Percentiles rank a stretch among this genome's conserved stretches.
phyloP scores from a whole-genome alignment of 1,140 invertebrate genomes.

The Drosophila subpulchrella region DNA sequence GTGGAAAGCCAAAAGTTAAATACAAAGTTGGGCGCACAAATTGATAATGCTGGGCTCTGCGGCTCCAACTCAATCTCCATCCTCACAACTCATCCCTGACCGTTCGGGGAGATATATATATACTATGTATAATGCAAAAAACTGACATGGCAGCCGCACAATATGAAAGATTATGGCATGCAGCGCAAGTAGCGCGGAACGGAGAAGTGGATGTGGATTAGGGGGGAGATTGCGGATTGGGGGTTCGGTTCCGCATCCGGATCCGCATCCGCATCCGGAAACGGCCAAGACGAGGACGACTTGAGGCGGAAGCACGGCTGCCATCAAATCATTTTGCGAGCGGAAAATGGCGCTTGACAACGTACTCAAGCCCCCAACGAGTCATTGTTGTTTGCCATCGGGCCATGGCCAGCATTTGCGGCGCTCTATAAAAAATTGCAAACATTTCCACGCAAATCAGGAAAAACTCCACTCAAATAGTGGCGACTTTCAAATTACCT shows the following conservation, averaged over 20 bases:
- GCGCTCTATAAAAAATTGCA: slow-evolving; percentile 61
- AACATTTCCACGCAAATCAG: slow-evolving; percentile 35
- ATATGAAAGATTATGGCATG: slow-evolving; percentile 80
- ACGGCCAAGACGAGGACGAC: slow-evolving; percentile 36
- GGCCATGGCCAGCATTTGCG: slow-evolving; percentile 62
- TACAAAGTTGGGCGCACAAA: slow-evolving; percentile 80
- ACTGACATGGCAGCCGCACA: slow-evolving; percentile 54
- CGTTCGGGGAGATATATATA: neutral
- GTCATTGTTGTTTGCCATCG: slow-evolving; percentile 50
- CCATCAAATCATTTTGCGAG: slow-evolving; percentile 83
- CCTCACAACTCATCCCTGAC: slow-evolving; percentile 21
- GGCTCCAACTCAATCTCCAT: neutral
- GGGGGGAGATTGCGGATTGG: neutral
- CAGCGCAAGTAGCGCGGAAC: slow-evolving; percentile 69
- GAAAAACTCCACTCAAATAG: slow-evolving; percentile 15
- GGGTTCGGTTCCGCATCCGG: neutral
- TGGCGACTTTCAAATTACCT: slow-evolving; percentile 12
- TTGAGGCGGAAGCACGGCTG: slow-evolving; percentile 71
- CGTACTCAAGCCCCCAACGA: slow-evolving; percentile 26
- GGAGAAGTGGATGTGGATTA: neutral
- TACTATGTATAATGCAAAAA: slow-evolving; percentile 67
- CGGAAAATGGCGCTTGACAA: slow-evolving; percentile 73
- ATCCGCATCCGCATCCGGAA: slow-evolving; percentile 3
- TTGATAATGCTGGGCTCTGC: slow-evolving; percentile 64
- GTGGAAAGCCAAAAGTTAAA: slow-evolving; percentile 79